These are phyloP conservation scores for Teleopsis dalmanni DNA, from an alignment of 1,140 invertebrate genomes.

Conservation along the genomic window DNA sequence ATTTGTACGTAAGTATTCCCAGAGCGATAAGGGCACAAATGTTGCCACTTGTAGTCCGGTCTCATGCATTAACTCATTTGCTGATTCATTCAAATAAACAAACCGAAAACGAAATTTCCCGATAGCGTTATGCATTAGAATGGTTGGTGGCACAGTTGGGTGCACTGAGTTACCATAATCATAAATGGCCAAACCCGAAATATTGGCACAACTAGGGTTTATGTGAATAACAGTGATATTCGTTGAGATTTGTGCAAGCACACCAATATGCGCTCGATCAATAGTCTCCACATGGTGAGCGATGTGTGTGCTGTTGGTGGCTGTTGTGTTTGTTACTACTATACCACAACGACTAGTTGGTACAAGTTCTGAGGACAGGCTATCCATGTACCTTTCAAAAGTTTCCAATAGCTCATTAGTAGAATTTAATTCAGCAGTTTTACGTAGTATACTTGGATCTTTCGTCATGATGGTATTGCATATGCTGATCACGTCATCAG, in stretches of 20 bases:
- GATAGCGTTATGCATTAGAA: background rate
- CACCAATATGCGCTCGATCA: conserved; percentile 16
- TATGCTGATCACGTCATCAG: conserved; percentile 26
- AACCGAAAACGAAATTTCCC: conserved; percentile 33
- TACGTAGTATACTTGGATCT: conserved; percentile 16
- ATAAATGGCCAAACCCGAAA: conserved; percentile 31
- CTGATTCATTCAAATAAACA: conserved; percentile 19
- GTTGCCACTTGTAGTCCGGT: conserved; percentile 20
- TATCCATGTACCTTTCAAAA: conserved; percentile 31
- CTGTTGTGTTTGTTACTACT: background rate
- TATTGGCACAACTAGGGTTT: conserved; percentile 23
- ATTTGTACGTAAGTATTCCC: conserved; percentile 1
- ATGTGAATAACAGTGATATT: conserved; percentile 37
- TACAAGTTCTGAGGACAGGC: conserved; percentile 18
- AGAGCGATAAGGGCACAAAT: conserved; percentile 22
- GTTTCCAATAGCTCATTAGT: conserved; percentile 26
- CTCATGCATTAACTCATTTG: conserved; percentile 14
- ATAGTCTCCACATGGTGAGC: conserved; percentile 12
- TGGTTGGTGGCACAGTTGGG: background rate
- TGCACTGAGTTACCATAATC: background rate
- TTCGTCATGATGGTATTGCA: conserved; percentile 24
- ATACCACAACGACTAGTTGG: conserved; percentile 9
- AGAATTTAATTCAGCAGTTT: conserved; percentile 26
- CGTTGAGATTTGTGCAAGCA: conserved; percentile 19
- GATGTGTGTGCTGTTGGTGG: background rate